These are phyloP conservation scores for Esox lucius DNA, from an alignment of 2,797 vertebrate species.

Conservation along the genomic window DNA sequence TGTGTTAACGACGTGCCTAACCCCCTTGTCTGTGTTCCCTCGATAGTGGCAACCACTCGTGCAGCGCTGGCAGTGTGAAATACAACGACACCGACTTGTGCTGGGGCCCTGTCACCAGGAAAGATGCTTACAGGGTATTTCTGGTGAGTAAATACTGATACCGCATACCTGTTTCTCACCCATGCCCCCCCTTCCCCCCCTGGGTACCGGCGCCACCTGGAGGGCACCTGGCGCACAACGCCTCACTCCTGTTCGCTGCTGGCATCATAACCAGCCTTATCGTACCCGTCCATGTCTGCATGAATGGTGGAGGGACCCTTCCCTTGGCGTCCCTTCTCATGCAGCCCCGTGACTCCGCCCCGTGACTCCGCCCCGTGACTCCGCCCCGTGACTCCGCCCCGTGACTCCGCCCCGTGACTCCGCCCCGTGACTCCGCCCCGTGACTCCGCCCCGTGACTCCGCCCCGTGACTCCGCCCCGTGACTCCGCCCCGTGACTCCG, in stretches of 20 bases:
- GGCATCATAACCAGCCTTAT: neutral
- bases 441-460: neutral
- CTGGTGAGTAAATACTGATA: slow-evolving; percentile 79
- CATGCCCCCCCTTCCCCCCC: neutral
- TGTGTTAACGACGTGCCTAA: neutral
- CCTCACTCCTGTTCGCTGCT: neutral
- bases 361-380: neutral
- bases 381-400: neutral
- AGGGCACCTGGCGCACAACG: neutral
- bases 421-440: neutral
- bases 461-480: neutral
- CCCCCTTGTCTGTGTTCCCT: neutral
- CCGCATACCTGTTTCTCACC: neutral
- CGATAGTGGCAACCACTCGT: slow-evolving; percentile 85
- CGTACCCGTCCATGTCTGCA: slow-evolving; percentile 3
- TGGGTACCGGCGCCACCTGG: neutral
- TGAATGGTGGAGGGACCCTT: slow-evolving; percentile 21
- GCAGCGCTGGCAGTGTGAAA: slow-evolving; percentile 80
- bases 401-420: neutral
- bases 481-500: neutral
- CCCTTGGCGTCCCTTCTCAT: neutral
- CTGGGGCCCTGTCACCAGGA: slow-evolving; percentile 88
- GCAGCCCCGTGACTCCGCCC: slow-evolving; percentile 1
- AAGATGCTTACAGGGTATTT: slow-evolving; percentile 91
- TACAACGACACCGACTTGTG: slow-evolving; percentile 91